Evolutionary conservation across 2,888 invertebrate genomes (phyloP), one percentile per base, ranked within the genome.

Genomic region (Reticulitermes lucifugus): DNA sequence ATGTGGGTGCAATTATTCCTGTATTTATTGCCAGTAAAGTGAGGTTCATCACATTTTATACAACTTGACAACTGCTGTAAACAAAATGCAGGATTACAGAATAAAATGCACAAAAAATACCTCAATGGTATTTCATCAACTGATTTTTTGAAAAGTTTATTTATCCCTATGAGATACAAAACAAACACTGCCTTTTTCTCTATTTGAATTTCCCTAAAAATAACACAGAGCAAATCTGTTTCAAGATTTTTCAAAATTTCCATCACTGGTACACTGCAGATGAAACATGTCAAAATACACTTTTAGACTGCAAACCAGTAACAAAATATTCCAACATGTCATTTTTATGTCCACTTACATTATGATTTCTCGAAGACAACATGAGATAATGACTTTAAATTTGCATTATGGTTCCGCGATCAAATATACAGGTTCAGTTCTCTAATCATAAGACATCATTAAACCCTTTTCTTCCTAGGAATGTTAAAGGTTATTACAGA

Each of bases 101-200:
- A 10, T 6, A 65, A 65, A 25, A 65, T 65, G 65, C n/a, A n/a
- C 65, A 65, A 65, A 65, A 65, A 25, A 60, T n/a, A 35, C 35
- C 65, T 9, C 25, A 25, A 25, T 12, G 65, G 65, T n/a, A 65
- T 65, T 65, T 25, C 14, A 81, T 60, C 35, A 22, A 55, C 71
- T 79, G n/a, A 65, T 91, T 92, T 92, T 91, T 91, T 92, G 90
- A 92, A 93, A 92, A 92, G 91, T 93, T 93, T 93, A 92, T 92
- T 93, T 92, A 91, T 92, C 91, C 92, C 93, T 93, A 93, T 92
- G 91, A 93, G 92, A 92, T 93, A 93, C 92, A 93, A 93, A 93
- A 93, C 92, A 93, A 93, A 93, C 92, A 92, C 92, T 91, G 92
- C 91, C 91, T 91, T 88, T 59, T 90, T 89, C 89, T 90, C 89